Evolutionary conservation across 1,140 invertebrate species (phyloP), one percentile per base, ranked within the genome.

Genomic region (Oedothorax gibbosus): DNA sequence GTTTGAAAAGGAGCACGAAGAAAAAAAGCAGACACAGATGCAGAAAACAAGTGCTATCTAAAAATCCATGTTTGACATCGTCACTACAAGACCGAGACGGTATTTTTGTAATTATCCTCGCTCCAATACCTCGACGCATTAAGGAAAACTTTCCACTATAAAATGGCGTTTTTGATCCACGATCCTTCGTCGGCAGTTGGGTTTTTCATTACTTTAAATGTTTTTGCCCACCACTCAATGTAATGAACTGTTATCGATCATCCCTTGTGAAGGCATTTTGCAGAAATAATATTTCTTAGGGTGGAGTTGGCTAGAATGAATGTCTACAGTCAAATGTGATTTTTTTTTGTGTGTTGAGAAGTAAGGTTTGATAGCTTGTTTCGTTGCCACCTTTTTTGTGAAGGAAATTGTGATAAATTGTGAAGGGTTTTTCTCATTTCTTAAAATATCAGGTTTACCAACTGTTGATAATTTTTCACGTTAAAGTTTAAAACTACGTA

Each of bases 121-220:
- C 71, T 76, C 49, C 81, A 76, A 66, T 84, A 68, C 81, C 72
- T 84, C 10, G 50, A 2, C 21, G 14, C 60, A 82, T 82, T 84
- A 84, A 84, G 75, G 81, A 84, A 84, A 84, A 84, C 81, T 84
- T 84, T 65, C 21, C 71, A 56, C 53, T 72, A 72, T 72, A 82
- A 82, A 82, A 82, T 66, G 64, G 65, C 65, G n/a, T 56, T 81
- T 71, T 71, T 81, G 65, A 71, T 81, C 78, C 76, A 11, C 18
- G 20, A n/a, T 14, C 68, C n/a, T 21, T 60, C 11, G 18, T 51
- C 11, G 81, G 81, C 35, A 1, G 35, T 71, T 62, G 71, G 71
- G 57, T 84, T 84, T 84, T 84, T 84, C 81, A 84, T 84, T 84
- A 84, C 71, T 84, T 84, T 84, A 84, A 84, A 84, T 84, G 81